Percentiles rank a stretch among this genome's conserved stretches.
Evolutionary conservation across 2,113 vertebrate genomes (phyloP).

Genomic region (Mesoclemmys tuberculata): DNA sequence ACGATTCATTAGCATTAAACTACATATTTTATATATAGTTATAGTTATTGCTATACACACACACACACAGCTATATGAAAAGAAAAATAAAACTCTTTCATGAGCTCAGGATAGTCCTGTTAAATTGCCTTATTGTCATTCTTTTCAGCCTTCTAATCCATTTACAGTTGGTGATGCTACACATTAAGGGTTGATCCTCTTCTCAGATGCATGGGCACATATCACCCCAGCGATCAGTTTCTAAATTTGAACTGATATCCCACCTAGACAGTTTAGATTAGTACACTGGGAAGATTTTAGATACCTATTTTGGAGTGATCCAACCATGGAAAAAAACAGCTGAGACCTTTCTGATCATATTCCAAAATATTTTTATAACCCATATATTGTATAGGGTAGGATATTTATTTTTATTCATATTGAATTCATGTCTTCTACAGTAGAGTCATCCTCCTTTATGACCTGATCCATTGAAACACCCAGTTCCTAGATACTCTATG

Average conservation of each 20-base stretch:
- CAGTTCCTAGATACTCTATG: not conserved
- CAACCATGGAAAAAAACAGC: not conserved
- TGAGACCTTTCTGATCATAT: not conserved
- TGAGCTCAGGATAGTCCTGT: not conserved
- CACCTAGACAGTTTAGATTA: not conserved
- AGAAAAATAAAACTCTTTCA: not conserved
- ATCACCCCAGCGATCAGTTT: not conserved
- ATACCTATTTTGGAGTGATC: not conserved
- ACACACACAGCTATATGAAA: rapidly evolving
- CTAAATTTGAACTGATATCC: constrained; percentile 2
- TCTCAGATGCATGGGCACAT: not conserved
- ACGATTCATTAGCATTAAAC: not conserved
- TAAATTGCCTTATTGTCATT: not conserved
- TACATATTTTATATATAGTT: not conserved
- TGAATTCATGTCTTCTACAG: not conserved
- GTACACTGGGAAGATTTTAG: not conserved
- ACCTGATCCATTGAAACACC: not conserved
- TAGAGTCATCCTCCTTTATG: not conserved
- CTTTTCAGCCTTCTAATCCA: not conserved
- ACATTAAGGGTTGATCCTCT: not conserved
- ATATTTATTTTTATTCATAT: not conserved
- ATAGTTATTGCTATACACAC: no score
- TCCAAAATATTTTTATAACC: not conserved
- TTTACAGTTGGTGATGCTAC: not conserved
- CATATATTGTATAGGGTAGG: not conserved